Percentiles rank a stretch among this genome's conserved stretches.
These are phyloP conservation scores for Drosophila guanche DNA, from an alignment of 1,140 invertebrate species.

Conservation along the genomic window DNA sequence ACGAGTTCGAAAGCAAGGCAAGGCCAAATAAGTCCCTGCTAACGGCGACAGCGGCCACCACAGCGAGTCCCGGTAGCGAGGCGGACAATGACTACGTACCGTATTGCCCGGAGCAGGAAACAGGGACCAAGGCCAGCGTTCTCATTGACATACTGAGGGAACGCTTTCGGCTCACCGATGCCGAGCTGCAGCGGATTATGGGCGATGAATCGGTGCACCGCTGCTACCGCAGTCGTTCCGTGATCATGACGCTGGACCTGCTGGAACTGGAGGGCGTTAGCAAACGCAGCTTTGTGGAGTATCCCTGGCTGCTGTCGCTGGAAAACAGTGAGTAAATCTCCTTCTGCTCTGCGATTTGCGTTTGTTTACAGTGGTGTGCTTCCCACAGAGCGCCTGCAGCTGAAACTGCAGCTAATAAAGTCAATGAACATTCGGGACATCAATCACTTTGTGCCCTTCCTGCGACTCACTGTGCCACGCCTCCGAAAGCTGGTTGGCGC, in stretches of 20 bases:
- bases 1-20: slow-evolving; percentile 16
- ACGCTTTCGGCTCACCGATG: slow-evolving; percentile 54
- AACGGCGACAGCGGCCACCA: slow-evolving; percentile 3
- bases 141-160: slow-evolving; percentile 47
- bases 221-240: slow-evolving; percentile 41
- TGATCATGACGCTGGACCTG: slow-evolving; percentile 47
- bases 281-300: slow-evolving; percentile 65
- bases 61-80: slow-evolving; percentile 35
- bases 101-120: slow-evolving; percentile 53
- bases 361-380: not conserved
- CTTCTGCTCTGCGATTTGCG: not conserved
- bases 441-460: slow-evolving; percentile 77
- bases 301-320: slow-evolving; percentile 72
- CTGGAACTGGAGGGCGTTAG: slow-evolving; percentile 58
- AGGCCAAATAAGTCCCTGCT: slow-evolving; percentile 24
- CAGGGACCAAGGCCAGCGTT: slow-evolving; percentile 14
- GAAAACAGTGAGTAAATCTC: slow-evolving; percentile 51
- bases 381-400: slow-evolving; percentile 44
- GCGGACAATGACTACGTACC: slow-evolving; percentile 63
- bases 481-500: slow-evolving; percentile 58
- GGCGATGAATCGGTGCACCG: slow-evolving; percentile 60
- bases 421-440: slow-evolving; percentile 63
- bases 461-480: slow-evolving; percentile 60
- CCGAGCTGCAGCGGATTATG: slow-evolving; percentile 51
- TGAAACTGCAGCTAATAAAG: slow-evolving; percentile 56